Evolutionary conservation across 2,797 vertebrate species (phyloP).

Genomic region (Xiphorhynchus erythropygius): DNA sequence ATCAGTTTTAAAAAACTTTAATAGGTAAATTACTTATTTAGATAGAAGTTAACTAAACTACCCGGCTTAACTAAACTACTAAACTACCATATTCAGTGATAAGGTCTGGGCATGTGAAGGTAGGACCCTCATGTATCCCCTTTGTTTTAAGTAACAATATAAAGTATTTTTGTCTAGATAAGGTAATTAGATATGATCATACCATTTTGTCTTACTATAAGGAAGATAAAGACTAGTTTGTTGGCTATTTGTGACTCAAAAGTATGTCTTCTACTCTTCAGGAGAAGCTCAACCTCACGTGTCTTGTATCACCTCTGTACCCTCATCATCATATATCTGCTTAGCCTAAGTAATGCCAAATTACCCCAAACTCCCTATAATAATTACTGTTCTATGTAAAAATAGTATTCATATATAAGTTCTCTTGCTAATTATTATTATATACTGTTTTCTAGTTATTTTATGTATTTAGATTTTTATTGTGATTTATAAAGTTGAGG

Average conservation of each 20-base stretch:
- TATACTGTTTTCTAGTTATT: background rate
- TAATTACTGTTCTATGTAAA: background rate
- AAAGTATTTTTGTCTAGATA: background rate
- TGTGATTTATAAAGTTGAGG: background rate
- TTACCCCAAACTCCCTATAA: background rate
- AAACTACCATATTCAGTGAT: background rate
- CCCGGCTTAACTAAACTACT: background rate
- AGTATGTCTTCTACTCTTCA: background rate
- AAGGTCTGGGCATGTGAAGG: background rate
- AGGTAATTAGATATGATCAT: background rate
- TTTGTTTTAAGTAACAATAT: background rate
- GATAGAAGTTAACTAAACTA: background rate
- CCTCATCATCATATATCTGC: background rate
- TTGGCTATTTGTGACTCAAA: background rate
- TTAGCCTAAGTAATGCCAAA: background rate
- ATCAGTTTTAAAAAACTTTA: background rate
- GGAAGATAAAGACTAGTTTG: background rate
- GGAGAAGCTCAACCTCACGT: background rate
- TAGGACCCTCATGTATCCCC: background rate
- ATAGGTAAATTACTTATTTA: background rate
- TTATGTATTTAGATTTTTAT: background rate
- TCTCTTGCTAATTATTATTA: background rate
- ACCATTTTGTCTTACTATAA: background rate
- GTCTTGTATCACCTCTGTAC: background rate
- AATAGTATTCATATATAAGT: background rate